Conservation (phyloP, 2,888 invertebrate species). For the Hirtodrosophila trivittata region DNA sequence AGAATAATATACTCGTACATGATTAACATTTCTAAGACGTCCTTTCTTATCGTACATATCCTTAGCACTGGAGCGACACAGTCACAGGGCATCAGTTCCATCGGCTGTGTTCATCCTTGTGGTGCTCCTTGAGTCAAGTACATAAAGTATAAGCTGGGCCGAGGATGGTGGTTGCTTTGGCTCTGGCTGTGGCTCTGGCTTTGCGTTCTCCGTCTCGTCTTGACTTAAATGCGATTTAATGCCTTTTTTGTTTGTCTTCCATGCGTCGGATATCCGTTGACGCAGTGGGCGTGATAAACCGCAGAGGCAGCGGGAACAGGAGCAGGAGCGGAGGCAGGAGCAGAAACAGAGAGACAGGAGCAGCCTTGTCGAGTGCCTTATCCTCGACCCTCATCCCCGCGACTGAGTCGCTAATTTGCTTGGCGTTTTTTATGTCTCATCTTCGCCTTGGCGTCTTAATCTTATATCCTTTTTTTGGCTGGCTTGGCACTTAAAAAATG, state of each 20-base stretch:
- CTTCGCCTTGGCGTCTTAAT: slow-evolving; percentile 70
- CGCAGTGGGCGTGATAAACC: slow-evolving; percentile 78
- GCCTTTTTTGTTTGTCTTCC: slow-evolving; percentile 80
- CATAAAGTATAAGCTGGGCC: slow-evolving; percentile 52
- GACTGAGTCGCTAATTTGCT: slow-evolving; percentile 71
- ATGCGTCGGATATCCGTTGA: slow-evolving; percentile 76
- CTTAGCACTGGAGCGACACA: slow-evolving; percentile 32
- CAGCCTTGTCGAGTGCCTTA: slow-evolving; percentile 27
- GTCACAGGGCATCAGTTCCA: slow-evolving; percentile 25
- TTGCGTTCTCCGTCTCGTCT: slow-evolving; percentile 42
- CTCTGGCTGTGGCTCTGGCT: slow-evolving; percentile 18
- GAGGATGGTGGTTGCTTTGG: slow-evolving; percentile 23
- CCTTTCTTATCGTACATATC: slow-evolving; percentile 31
- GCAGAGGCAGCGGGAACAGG: slow-evolving; percentile 19
- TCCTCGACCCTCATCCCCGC: slow-evolving; percentile 20
- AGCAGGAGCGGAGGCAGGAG: slow-evolving; percentile 18
- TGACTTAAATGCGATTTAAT: slow-evolving; percentile 81
- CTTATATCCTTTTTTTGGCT: slow-evolving; percentile 71
- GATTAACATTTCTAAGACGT: slow-evolving; percentile 12
- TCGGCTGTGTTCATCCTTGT: slow-evolving; percentile 32
- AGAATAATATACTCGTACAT: not conserved
- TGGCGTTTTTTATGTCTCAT: slow-evolving; percentile 67
- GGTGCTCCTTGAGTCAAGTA: slow-evolving; percentile 32
- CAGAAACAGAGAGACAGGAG: slow-evolving; percentile 8
- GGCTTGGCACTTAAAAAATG: slow-evolving; percentile 73